Percentiles rank a stretch among this genome's conserved stretches.
Conservation (phyloP, 2,797 vertebrate species). For the Chelon labrosus region DNA sequence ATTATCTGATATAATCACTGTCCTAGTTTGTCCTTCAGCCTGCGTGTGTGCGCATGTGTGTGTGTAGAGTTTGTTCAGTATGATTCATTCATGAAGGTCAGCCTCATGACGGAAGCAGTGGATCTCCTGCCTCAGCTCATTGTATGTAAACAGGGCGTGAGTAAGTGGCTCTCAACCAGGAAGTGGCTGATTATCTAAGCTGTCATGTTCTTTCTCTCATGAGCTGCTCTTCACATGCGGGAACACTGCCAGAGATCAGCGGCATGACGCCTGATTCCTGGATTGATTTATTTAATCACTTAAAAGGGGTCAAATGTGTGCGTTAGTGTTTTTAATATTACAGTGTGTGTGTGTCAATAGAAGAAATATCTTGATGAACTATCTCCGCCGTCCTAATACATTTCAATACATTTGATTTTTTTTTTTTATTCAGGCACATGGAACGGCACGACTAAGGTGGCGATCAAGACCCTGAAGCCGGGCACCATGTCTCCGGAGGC, state of each 20-base stretch:
- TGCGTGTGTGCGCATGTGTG: constrained; percentile 12
- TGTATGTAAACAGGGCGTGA: constrained; percentile 75
- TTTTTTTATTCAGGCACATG: constrained; percentile 89
- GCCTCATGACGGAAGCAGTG: constrained; percentile 54
- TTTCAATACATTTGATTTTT: not conserved
- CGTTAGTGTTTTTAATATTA: not conserved
- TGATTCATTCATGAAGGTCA: constrained; percentile 70
- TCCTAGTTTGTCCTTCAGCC: constrained; percentile 54
- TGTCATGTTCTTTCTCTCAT: constrained; percentile 29
- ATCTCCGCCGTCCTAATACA: not conserved
- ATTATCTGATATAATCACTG: constrained; percentile 25
- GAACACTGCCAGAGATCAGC: constrained; percentile 33
- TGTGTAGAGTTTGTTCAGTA: constrained; percentile 38
- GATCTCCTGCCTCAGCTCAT: constrained; percentile 61
- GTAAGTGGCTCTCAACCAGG: constrained; percentile 77
- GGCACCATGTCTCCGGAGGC: constrained; percentile 99
- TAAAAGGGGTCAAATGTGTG: constrained; percentile 15
- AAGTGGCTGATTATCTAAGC: constrained; percentile 71
- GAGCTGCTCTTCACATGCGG: constrained; percentile 23
- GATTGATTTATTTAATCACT: constrained; percentile 14
- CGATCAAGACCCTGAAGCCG: constrained; percentile 97
- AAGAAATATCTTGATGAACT: not conserved
- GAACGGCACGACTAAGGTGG: constrained; percentile 99
- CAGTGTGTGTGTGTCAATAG: not conserved
- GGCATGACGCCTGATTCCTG: constrained; percentile 3